Conservation (phyloP, 1,140 invertebrate genomes). For the Zophobas atratus region DNA sequence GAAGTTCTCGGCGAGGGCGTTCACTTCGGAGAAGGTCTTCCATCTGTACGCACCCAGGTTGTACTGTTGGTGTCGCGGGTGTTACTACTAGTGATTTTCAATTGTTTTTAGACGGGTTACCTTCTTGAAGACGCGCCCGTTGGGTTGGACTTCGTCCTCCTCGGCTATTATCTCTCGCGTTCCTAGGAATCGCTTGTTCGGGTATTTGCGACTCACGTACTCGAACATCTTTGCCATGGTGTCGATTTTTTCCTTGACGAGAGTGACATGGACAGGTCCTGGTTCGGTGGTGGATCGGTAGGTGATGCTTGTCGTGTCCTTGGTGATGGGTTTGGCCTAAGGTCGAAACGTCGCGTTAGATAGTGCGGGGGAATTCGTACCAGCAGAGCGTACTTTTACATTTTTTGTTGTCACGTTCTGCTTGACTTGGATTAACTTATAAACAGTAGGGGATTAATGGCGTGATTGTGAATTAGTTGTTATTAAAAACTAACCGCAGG, state of each 20-base stretch:
- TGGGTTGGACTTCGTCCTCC: conserved; percentile 94
- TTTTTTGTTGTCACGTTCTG: neutral
- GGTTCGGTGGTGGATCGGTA: conserved; percentile 82
- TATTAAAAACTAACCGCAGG: conserved; percentile 35
- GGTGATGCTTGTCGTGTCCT: conserved; percentile 76
- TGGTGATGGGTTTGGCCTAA: conserved; percentile 71
- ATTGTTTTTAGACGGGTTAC: conserved; percentile 65
- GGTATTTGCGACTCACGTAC: conserved; percentile 82
- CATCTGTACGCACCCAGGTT: conserved; percentile 95
- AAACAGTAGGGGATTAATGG: conserved; percentile 13
- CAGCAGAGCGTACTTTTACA: too few species aligned
- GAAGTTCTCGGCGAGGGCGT: conserved; percentile 81
- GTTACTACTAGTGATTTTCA: too few species aligned
- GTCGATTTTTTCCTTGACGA: conserved; percentile 83
- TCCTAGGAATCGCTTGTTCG: conserved; percentile 86
- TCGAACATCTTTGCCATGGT: conserved; percentile 92
- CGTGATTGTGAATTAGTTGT: conserved; percentile 28
- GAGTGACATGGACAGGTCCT: conserved; percentile 77
- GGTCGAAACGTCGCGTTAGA: conserved; percentile 39
- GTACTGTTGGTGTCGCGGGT: conserved; percentile 72
- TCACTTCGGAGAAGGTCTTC: conserved; percentile 88
- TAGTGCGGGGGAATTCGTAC: too few species aligned
- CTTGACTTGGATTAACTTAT: neutral
- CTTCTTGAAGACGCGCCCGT: conserved; percentile 97
- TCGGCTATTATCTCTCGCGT: conserved; percentile 92